Base-by-base conservation (phyloP, 2,888 invertebrate genomes). In the Morinoia aosen region DNA sequence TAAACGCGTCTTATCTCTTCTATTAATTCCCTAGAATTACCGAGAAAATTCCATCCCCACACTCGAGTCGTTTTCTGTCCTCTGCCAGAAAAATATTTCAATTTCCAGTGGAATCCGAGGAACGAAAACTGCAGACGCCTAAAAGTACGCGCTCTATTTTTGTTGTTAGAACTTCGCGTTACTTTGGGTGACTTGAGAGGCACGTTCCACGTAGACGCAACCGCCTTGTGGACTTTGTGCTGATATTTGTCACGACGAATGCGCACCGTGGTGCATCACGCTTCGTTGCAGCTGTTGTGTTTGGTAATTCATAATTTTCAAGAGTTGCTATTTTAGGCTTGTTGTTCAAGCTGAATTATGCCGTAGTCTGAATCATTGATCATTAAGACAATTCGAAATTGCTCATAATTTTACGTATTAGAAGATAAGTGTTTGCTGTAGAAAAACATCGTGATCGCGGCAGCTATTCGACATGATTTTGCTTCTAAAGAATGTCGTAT, bases 1-100 rank as follows among this genome's bases (percentile, higher is more conserved):
- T 76, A 76, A 76, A 76, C 76, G 76, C 76, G 76, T 76, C 76
- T 76, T 76, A 76, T 76, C 76, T 76, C 33, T 76, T 76, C 76
- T 76, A 76, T 76, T 76, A 76, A 76, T 76, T 61, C 33, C 76
- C 76, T 76, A 76, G 76, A 76, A 76, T 76, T 33, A 76, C 76
- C 76, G 12, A 76, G 76, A 76, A 76, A 76, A 76, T 76, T 76
- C 76, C 76, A 76, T 76, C 76, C 76, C 76, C 76, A 33, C 33
- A 76, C 76, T 33, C 76, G 12, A 76, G 76, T 76, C 76, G 25
- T 76, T 76, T 33, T 76, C 76, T 76, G 76, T 76, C 25, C 76
- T 33, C 76, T 76, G 76, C 76, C 76, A 76, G 25, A 76, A 76
- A 76, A 33, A 76, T 76, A 76, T 76, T 76, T 76, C 76, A 76